Evolutionary conservation across 1,140 invertebrate species (phyloP), one percentile per base, ranked within the genome.

Genomic region (Thalassaphorura encarpata): DNA sequence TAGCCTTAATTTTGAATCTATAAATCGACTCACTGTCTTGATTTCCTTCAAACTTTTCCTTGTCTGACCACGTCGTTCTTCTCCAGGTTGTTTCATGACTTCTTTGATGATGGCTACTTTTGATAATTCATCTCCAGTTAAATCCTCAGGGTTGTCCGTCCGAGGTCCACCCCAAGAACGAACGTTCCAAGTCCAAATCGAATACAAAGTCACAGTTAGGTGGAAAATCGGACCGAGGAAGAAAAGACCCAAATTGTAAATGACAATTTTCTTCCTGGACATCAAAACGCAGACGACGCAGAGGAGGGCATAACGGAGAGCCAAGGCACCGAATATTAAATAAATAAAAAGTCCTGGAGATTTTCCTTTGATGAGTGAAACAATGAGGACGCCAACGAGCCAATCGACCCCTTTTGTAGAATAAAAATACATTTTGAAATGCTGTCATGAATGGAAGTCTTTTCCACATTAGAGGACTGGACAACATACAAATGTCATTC

Each of bases 151-250:
- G n/a, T n/a, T 40, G 33, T 58, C 56, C 13, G 50, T 58, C 29
- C 56, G 18, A 5, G 56, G 56, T 18, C 56, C 56, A 27, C 56
- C 56, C 56, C 56, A 58, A 0, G 41, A 46, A 8, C 56, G 23
- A 1, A 46, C 43, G 31, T 46, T 52, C 56, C 56, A 58, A 18
- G 49, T 52, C 40, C 29, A 52, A 27, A 58, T 41, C 16, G 40
- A 46, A 43, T 52, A 52, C 15, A 58, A n/a, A n/a, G 46, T 18
- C 1, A 58, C 56, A 2, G 24, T 26, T 39, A 43, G 16, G 2
- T 23, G 27, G 21, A 52, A n/a, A 52, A 58, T 28, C 43, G 18
- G 27, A 40, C 28, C 15, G 15, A n/a, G 11, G 21, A 27, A 26
- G 33, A 50, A 39, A 41, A 58, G 15, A 46, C 15, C 2, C 41